Evolutionary conservation across 2,888 invertebrate species (phyloP), one percentile per base, ranked within the genome.

Genomic region (Herminia tarsipennalis): DNA sequence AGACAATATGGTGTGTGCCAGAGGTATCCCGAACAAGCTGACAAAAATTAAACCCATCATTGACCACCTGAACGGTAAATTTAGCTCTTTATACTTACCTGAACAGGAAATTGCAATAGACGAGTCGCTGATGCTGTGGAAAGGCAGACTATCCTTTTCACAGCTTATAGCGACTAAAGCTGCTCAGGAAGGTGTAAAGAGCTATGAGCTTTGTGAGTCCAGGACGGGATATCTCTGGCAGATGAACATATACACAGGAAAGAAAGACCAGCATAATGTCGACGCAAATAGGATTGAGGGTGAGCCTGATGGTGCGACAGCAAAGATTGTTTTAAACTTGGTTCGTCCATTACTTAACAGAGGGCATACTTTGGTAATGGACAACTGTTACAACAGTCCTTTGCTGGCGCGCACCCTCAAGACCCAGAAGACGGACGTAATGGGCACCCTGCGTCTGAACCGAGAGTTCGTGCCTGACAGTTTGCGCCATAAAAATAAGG

Each of bases 361-460:
- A 41, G 67, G 64, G 20, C 64, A 70, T 34, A 66, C 62, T 0
- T 20, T 70, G 0, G 50, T 66, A 1, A 67, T 65, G 62, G 65
- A 70, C 20, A 67, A 65, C 46, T 67, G 55, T 44, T 67, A 70
- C 38, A 70, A 67, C 24, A 13, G 56, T 1, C 66, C 64, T n/a
- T 42, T 62, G 1, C 17, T 66, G 12, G 51, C 60, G 1, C n/a
- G 67, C 33, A 2, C 37, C 27, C 32, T 68, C 0, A 68, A 68
- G 42, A 0, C 53, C 14, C 37, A 55, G 30, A 14, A 50, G 12
- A 60, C 56, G 0, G 60, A 67, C 25, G 29, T 52, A 9, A 48
- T 63, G 47, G 60, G 62, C 33, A 59, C 66, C 12, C 50, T 65
- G 1, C 44, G 68, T 5, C 52, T 57, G 5, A 59, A 54, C n/a